Evolutionary conservation across 1,140 invertebrate genomes (phyloP).

Genomic region (Drosophila punjabiensis): DNA sequence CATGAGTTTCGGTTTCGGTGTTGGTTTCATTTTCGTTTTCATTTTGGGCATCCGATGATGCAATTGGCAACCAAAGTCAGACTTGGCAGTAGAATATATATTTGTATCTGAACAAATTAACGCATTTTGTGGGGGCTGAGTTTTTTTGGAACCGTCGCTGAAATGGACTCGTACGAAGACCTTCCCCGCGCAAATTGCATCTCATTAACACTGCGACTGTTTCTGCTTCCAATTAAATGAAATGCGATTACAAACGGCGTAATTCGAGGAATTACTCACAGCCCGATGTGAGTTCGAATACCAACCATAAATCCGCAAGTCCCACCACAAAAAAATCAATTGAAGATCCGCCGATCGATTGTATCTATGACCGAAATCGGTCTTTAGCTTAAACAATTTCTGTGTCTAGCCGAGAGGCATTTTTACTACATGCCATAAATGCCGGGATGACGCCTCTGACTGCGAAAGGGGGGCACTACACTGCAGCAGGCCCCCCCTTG

Average conservation of each 20-base stretch:
- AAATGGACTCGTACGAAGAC: conserved; percentile 26
- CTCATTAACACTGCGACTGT: conserved; percentile 60
- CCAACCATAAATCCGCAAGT: conserved; percentile 13
- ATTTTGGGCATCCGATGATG: conserved; percentile 44
- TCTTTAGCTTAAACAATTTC: conserved; percentile 38
- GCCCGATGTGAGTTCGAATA: conserved; percentile 25
- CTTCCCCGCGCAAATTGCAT: conserved; percentile 32
- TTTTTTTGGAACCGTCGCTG: conserved; percentile 10
- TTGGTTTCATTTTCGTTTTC: conserved; percentile 16
- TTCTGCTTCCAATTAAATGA: conserved; percentile 63
- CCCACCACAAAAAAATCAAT: conserved; percentile 41
- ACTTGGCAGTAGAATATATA: conserved; percentile 3
- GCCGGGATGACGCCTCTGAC: conserved; percentile 33
- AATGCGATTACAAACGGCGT: conserved; percentile 6
- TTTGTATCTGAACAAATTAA: conserved; percentile 27
- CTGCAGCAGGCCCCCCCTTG: neutral
- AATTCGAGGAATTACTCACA: conserved; percentile 18
- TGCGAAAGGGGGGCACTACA: neutral
- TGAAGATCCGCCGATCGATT: conserved; percentile 20
- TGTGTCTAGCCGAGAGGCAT: conserved; percentile 43
- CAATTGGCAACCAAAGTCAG: conserved; percentile 43
- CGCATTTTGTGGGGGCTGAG: conserved; percentile 22
- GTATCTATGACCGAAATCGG: conserved; percentile 8
- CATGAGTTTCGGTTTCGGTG: conserved; percentile 24
- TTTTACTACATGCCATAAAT: conserved; percentile 66